Base-by-base conservation (phyloP, 2,113 vertebrate species). In the Rhinichthys klamathensis region DNA sequence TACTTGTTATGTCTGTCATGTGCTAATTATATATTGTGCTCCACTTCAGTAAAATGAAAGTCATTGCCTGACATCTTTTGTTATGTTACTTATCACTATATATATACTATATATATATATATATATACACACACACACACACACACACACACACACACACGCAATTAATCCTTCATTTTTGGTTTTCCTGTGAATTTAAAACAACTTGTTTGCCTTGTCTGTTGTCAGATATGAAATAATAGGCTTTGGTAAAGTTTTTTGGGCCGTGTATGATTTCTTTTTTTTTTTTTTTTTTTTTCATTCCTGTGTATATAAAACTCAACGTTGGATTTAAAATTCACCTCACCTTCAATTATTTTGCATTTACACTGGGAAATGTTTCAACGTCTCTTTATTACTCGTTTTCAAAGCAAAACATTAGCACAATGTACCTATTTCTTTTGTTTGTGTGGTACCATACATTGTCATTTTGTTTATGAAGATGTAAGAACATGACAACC, bases 1-100 rank as follows among this genome's bases (percentile, higher is more conserved):
- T 89, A 84, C 89, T 91, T 89, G 89, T 83, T 84, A 91, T 63
- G 38, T 90, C 88, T 85, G 82, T 85, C 84, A 77, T 69, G 72
- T 85, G 88, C 78, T 80, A 83, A 86, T 88, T 90, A 89, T 89
- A 73, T 85, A 91, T 87, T 80, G 77, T 46, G 35, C 23, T 27
- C 61, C 25, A 81, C 80, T 81, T 84, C 85, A 32, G 11, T 49
- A 27, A 51, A 49, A 81, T 69, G 3, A 35, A 81, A 69, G 80
- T 81, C 11, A n/a, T 7, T 73, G 80, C 54, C 51, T 73, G 72
- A 60, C 72, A 83, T 83, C 51, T 25, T 61, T 80, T 46, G 25
- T 76, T 49, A 49, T 67, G 25, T 81, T 81, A 46, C 44, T 11
- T n/a, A n/a, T n/a, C n/a, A 30, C 30, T 38, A 38, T 38, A 38